Conservation (phyloP, 2,797 vertebrate species). For the Amblyopsis hoosieri region DNA sequence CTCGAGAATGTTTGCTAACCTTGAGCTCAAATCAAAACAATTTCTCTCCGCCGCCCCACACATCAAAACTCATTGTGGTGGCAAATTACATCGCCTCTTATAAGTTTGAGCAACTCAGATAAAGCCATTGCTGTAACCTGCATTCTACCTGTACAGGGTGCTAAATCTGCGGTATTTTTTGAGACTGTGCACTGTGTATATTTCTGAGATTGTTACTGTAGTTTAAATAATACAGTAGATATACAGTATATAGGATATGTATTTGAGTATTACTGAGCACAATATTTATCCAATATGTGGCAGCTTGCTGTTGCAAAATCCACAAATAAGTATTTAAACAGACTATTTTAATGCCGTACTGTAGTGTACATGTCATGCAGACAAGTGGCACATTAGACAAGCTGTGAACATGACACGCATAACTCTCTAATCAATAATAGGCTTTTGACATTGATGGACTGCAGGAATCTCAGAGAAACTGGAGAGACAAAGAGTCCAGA, state of each 20-base stretch:
- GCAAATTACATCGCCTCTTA: too few relatives aligned
- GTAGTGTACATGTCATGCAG: slow-evolving; percentile 25
- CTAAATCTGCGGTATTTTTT: too few relatives aligned
- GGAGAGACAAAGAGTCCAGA: slow-evolving; percentile 71
- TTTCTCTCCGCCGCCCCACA: too few relatives aligned
- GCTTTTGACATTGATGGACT: slow-evolving; percentile 80
- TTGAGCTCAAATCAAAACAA: too few relatives aligned
- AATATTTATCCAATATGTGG: slow-evolving; percentile 7
- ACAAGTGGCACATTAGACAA: slow-evolving; percentile 52
- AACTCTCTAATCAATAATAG: slow-evolving; percentile 77
- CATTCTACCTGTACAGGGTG: too few relatives aligned
- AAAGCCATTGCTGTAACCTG: too few relatives aligned
- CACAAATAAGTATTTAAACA: slow-evolving; percentile 29
- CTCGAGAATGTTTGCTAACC: too few relatives aligned
- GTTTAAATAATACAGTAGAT: too few relatives aligned
- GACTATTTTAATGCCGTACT: slow-evolving; percentile 27
- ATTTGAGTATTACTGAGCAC: slow-evolving; percentile 3
- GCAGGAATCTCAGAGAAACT: slow-evolving; percentile 74
- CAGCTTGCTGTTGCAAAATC: slow-evolving; percentile 36
- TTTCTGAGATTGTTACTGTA: too few relatives aligned
- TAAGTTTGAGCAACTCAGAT: too few relatives aligned
- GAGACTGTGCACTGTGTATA: too few relatives aligned
- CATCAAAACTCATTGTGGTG: too few relatives aligned
- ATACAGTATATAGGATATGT: not conserved
- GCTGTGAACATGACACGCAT: slow-evolving; percentile 73